Base-by-base conservation (phyloP, 2,888 invertebrate species). In the Cloeon dipterum region DNA sequence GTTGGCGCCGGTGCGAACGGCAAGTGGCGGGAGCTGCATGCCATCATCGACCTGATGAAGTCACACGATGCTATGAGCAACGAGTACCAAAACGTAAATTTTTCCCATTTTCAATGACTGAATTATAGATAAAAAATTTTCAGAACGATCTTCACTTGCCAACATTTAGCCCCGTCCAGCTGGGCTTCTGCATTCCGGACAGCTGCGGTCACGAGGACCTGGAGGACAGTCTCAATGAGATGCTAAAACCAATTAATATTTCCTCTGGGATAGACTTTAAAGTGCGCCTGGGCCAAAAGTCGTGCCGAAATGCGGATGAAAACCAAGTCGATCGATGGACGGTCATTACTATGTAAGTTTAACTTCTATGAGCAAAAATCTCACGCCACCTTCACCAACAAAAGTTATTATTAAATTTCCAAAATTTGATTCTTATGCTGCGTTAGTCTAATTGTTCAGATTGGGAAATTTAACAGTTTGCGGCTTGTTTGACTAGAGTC, bases 131-230 rank as follows among this genome's bases (percentile, higher is more conserved):
- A 14, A n/a, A n/a, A n/a, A 29, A 8, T 5, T 29, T 29, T 29
- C 13, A 38, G 38, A n/a, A 17, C 8, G 13, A 26, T 19, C 13
- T 25, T 5, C 20, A 26, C 26, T 26, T 38, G 19, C 34, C 38
- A 19, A 38, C 18, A 13, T 38, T 38, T 34, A 32, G 21, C 16
- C 19, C 34, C 11, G 19, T 38, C 13, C 13, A 32, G 20, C 10
- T 25, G 13, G 38, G 32, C 4, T 23, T 38, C 4, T 38, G 38
- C 26, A n/a, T 38, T 4, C 38, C 38, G 1, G 25, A 32, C 13
- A 25, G 25, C 10, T 38, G 38, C 38, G 20, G 13, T 10, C 13
- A 23, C 17, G 18, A 33, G 5, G 38, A 38, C 19, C 18, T 38
- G 5, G n/a, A 13, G 18, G 4, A 5, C 7, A 25, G 34, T 4